Evolutionary conservation across 2,888 invertebrate genomes (phyloP).

Genomic region (Andrena bucephala): DNA sequence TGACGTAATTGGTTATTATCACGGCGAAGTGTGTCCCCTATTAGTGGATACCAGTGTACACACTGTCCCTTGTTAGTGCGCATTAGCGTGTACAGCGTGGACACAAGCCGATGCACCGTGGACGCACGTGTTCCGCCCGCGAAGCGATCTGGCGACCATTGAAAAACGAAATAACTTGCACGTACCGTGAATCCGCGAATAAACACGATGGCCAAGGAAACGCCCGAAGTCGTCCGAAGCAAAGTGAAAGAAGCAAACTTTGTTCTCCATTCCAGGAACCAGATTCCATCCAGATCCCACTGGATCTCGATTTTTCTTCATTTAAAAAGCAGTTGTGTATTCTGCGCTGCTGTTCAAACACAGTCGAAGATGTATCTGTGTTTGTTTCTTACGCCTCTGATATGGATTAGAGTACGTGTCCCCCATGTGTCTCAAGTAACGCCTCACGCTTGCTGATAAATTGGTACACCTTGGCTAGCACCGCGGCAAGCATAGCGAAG

Average conservation of each 20-base stretch:
- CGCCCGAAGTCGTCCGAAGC: not conserved
- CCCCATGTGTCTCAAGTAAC: not conserved
- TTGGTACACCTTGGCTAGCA: not conserved
- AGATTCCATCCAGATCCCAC: too few relatives aligned
- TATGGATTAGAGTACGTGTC: not conserved
- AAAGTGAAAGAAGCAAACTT: too few relatives aligned
- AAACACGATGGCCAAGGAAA: slow-evolving; percentile 14
- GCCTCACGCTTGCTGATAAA: not conserved
- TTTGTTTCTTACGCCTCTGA: not conserved
- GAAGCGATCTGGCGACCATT: slow-evolving; percentile 36
- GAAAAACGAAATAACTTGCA: slow-evolving; percentile 41
- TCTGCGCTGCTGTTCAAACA: too few relatives aligned
- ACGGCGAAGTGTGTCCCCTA: slow-evolving; percentile 66
- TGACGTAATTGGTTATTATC: slow-evolving; percentile 69
- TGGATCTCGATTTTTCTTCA: too few relatives aligned
- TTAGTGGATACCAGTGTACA: slow-evolving; percentile 60
- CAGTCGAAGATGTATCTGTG: not conserved
- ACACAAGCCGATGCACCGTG: slow-evolving; percentile 30
- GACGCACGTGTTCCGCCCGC: slow-evolving; percentile 53
- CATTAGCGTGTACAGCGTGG: slow-evolving; percentile 43
- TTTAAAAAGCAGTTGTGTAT: too few relatives aligned
- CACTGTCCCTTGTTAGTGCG: slow-evolving; percentile 50
- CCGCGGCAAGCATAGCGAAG: not conserved
- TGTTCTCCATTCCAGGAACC: too few relatives aligned
- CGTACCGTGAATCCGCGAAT: slow-evolving; percentile 2